phyloP scores from a whole-genome alignment of 2,888 invertebrate genomes.

The Polyommatus icarus region DNA sequence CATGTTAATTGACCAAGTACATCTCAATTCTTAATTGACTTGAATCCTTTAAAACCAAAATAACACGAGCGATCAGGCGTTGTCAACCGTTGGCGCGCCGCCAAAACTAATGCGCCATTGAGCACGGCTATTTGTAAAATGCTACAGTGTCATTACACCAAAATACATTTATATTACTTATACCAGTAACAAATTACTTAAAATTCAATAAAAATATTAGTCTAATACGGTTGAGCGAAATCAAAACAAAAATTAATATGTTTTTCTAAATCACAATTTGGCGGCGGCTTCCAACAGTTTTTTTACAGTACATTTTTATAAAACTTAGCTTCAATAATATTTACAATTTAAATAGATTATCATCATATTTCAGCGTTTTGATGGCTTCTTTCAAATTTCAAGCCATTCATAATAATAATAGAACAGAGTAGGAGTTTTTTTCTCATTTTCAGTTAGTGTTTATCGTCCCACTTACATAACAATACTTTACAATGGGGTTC shows the following conservation, averaged over 20 bases:
- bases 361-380: background rate
- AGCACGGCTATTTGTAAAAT: slow-evolving; percentile 72
- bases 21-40: slow-evolving; percentile 11
- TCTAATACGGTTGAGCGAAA: background rate
- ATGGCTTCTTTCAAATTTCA: background rate
- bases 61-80: slow-evolving; percentile 54
- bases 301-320: background rate
- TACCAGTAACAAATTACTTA: slow-evolving; percentile 7
- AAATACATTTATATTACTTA: slow-evolving; percentile 9
- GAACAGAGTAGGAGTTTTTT: background rate
- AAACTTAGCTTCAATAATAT: background rate
- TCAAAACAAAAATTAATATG: background rate
- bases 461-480: background rate
- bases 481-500: slow-evolving; percentile 6
- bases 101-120: slow-evolving; percentile 79
- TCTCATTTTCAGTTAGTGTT: background rate
- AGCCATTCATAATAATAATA: background rate
- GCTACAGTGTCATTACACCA: slow-evolving; percentile 36
- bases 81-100: slow-evolving; percentile 61
- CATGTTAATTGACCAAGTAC: background rate
- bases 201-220: slow-evolving; percentile 1
- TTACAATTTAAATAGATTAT: background rate
- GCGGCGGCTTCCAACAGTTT: background rate
- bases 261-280: background rate
- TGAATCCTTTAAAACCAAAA: slow-evolving; percentile 33